Evolutionary conservation across 2,888 invertebrate species (phyloP).

Genomic region (Ophion slaviceki): DNA sequence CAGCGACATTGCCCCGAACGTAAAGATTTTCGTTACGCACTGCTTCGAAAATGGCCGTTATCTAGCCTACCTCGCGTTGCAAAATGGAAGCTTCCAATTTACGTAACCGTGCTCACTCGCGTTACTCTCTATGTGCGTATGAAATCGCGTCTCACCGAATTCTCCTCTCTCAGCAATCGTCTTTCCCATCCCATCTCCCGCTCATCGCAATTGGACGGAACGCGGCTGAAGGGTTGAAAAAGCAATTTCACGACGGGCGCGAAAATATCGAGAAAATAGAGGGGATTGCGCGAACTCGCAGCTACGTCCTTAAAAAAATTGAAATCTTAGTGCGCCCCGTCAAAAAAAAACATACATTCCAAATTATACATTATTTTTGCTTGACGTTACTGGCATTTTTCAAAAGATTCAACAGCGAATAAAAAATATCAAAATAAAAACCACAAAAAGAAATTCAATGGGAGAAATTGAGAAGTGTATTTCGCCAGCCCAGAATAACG

Average conservation of each 20-base stretch:
- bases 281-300: background rate
- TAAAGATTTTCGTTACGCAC: background rate
- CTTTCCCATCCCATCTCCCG: constrained; percentile 4
- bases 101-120: constrained; percentile 48
- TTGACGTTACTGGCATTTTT: too few relatives aligned
- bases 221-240: constrained; percentile 16
- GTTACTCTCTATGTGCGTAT: constrained; percentile 28
- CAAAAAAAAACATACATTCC: too few relatives aligned
- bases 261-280: background rate
- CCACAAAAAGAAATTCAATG: too few relatives aligned
- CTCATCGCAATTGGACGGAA: constrained; percentile 19
- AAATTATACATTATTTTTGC: too few relatives aligned
- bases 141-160: constrained; percentile 27
- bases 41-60: constrained; percentile 60
- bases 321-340: too few relatives aligned
- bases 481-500: too few relatives aligned
- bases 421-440: too few relatives aligned
- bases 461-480: background rate
- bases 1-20: too few relatives aligned
- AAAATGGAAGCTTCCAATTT: constrained; percentile 68
- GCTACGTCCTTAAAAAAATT: background rate
- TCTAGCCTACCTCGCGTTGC: constrained; percentile 67
- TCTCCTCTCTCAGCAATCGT: constrained; percentile 21
- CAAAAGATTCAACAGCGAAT: too few relatives aligned
- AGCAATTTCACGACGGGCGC: constrained; percentile 16